Evolutionary conservation across 2,888 invertebrate species (phyloP), one percentile per base, ranked within the genome.

Genomic region (Ecliptopera silaceata): DNA sequence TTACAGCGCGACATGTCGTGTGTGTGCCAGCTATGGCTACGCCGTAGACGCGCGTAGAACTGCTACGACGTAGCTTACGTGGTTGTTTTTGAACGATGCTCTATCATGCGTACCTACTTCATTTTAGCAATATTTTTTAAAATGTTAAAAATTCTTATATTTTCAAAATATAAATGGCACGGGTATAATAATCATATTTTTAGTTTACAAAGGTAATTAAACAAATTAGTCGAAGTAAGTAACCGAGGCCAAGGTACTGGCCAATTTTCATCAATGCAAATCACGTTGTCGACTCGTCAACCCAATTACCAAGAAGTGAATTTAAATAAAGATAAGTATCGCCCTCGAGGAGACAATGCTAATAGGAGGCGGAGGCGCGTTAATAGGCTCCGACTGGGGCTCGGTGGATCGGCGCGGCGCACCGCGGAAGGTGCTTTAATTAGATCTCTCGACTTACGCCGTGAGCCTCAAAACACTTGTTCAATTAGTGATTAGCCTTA

Each of bases 241-340:
- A 84, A 80, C 76, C 72, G 75, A 76, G 75, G 76, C 72, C 65
- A 64, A 69, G 79, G 84, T 84, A 77, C 85, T 79, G 84, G 84
- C 84, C 87, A 87, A 89, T 88, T 88, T 86, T 85, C 89, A 90
- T 90, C 88, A 91, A 91, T 91, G 91, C 91, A 91, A 91, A 91
- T 91, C 90, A 91, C 91, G 91, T 91, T 89, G 90, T 88, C 89
- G 88, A 90, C 89, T 90, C 89, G 90, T 91, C 91, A 91, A 90
- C 89, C 89, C 90, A 91, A 91, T 91, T 91, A 90, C 89, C 85
- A 90, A 89, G 90, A 90, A 90, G 91, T 91, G 90, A 91, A 90
- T 91, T 91, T 91, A 91, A 91, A 91, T 91, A 91, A 91, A 90
- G 91, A 90, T 91, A 90, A 91, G 91, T 91, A 90, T 91, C 90